These are phyloP conservation scores for Tenthredo notha DNA, from an alignment of 2,888 invertebrate genomes.

Conservation along the genomic window DNA sequence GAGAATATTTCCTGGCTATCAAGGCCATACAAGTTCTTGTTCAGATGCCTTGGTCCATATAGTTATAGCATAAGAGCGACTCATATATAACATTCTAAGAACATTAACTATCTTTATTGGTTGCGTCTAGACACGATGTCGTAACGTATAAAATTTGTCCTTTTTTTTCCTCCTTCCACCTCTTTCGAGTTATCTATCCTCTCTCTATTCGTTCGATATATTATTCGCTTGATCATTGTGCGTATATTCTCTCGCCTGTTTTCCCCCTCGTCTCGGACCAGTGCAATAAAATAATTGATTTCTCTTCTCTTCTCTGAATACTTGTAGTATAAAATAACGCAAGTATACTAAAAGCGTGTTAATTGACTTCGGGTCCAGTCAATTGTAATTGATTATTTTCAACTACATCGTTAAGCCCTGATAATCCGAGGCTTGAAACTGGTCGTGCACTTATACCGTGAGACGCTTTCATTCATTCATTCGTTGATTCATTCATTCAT, in stretches of 20 bases:
- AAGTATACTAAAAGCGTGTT: not conserved
- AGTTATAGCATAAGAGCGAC: not conserved
- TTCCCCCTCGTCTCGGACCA: not conserved
- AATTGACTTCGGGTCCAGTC: not conserved
- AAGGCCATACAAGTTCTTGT: not conserved
- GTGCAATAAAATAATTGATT: not conserved
- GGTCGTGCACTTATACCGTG: not conserved
- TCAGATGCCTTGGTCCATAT: not conserved
- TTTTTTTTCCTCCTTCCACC: not conserved
- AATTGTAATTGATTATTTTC: conserved; percentile 1
- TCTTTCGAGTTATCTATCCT: not conserved
- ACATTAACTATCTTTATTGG: conserved; percentile 22
- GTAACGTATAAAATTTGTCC: conserved; percentile 2
- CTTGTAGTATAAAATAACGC: not conserved
- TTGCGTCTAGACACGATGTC: conserved; percentile 35
- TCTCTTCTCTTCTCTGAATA: not conserved
- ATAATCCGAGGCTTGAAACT: not conserved
- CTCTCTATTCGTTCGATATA: not conserved
- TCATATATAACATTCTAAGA: not conserved
- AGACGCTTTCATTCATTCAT: not conserved
- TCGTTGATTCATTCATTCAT: not conserved
- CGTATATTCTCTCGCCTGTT: not conserved
- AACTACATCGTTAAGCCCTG: not conserved
- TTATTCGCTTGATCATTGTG: not conserved
- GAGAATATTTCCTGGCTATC: not conserved